These are phyloP conservation scores for Scalopus aquaticus DNA, from an alignment of 2,113 vertebrate species.

Conservation along the genomic window DNA sequence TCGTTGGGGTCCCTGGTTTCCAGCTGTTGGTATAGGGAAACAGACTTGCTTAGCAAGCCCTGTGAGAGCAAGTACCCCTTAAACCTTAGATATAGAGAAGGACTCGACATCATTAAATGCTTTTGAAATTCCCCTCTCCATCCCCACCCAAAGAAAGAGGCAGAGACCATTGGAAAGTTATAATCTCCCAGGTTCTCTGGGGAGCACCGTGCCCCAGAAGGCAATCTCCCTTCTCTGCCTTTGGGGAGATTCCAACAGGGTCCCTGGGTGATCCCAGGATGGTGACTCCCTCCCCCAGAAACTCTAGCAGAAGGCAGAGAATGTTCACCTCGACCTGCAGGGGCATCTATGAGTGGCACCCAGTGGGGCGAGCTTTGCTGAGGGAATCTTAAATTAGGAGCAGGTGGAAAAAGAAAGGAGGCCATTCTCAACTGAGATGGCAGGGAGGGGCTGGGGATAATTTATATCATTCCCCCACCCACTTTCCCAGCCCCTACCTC, in stretches of 20 bases:
- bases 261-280: neutral
- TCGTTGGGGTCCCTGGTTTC: neutral
- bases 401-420: conserved; percentile 56
- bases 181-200: neutral
- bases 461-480: conserved; percentile 82
- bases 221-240: neutral
- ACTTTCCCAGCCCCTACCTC: conserved; percentile 75
- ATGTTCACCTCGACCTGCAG: neutral
- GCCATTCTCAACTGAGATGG: conserved; percentile 16
- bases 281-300: neutral
- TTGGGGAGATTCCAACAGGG: neutral
- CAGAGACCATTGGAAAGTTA: neutral
- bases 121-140: neutral
- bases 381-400: neutral
- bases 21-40: neutral
- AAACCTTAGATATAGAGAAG: neutral
- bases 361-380: neutral
- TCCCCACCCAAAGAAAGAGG: neutral
- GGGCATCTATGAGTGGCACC: neutral
- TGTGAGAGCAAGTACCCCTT: neutral
- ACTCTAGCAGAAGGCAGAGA: neutral
- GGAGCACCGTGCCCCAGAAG: neutral
- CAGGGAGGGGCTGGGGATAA: conserved; percentile 64
- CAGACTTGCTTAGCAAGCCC: neutral
- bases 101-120: neutral